Conservation (phyloP, 2,113 vertebrate genomes). For the Oxyura jamaicensis region DNA sequence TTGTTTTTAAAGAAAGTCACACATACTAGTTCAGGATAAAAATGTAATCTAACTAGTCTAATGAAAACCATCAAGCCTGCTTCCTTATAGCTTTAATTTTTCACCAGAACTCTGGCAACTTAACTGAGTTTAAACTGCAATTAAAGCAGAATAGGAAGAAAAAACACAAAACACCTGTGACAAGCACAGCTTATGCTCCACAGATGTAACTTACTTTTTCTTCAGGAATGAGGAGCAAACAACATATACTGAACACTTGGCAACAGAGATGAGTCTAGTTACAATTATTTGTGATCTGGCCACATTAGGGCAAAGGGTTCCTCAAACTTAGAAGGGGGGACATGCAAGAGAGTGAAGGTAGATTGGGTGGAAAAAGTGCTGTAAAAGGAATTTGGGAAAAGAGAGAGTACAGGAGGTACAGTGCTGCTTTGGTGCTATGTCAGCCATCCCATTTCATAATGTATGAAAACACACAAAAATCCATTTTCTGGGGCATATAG, state of each 20-base stretch:
- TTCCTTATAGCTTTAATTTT: neutral
- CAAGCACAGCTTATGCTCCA: neutral
- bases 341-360: neutral
- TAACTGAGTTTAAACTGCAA: neutral
- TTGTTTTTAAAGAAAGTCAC: neutral
- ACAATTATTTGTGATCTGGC: neutral
- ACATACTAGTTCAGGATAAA: neutral
- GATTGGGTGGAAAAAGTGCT: neutral
- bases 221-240: neutral
- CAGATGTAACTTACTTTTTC: neutral
- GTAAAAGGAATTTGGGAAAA: neutral
- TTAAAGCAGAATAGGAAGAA: neutral
- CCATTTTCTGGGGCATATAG: neutral
- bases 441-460: neutral
- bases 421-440: neutral
- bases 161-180: neutral
- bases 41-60: neutral
- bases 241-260: fast-evolving
- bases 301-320: neutral
- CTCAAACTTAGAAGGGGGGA: neutral
- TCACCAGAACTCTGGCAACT: neutral
- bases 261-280: neutral
- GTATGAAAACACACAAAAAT: neutral
- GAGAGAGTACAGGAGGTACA: neutral
- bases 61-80: neutral